Base-by-base conservation (phyloP, 1,140 invertebrate genomes). In the Phthorimaea operculella region DNA sequence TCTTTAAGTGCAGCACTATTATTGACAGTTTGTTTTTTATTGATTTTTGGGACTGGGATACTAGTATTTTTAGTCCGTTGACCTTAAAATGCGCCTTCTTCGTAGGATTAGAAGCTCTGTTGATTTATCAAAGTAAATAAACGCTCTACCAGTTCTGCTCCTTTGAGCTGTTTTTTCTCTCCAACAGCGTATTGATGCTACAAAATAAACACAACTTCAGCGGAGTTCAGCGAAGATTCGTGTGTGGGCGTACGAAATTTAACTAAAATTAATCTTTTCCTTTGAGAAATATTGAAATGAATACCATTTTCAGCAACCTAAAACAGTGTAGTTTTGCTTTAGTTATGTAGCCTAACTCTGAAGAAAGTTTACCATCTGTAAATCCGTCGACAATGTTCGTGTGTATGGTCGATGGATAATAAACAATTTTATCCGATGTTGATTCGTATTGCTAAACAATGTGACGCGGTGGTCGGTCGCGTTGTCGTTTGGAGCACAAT, bases 221-320 rank as follows among this genome's bases (percentile, higher is more conserved):
- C 8, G 8, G 3, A 15, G 16, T 28, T 28, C 21, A 28, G 21
- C 8, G 8, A n/a, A 15, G 16, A 16, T 47, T 47, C 16, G 44
- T 15, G 44, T 47, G 44, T 47, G 44, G 44, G 44, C 44, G 44
- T 47, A 47, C 16, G 15, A 17, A 47, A 47, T 47, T n/a, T 47
- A 47, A 14, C 4, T 47, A 47, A 39, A 39, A 14, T 47, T 47
- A 15, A 47, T 47, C 15, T 39, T 39, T 12, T 39, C 8, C 2
- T 28, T 28, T 28, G 6, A 28, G 21, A 28, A 28, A 28, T 28
- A 28, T 2, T 28, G 21, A 4, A 28, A 28, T 28, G 21, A 28
- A 28, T 28, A 28, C 21, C 21, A 28, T 4, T 28, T 28, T 28
- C 6, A 28, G 21, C 21, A 28, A 28, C 21, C 21, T 39, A 39